These are phyloP conservation scores for Drosophila kikkawai DNA, from an alignment of 1,140 invertebrate genomes.

Conservation along the genomic window DNA sequence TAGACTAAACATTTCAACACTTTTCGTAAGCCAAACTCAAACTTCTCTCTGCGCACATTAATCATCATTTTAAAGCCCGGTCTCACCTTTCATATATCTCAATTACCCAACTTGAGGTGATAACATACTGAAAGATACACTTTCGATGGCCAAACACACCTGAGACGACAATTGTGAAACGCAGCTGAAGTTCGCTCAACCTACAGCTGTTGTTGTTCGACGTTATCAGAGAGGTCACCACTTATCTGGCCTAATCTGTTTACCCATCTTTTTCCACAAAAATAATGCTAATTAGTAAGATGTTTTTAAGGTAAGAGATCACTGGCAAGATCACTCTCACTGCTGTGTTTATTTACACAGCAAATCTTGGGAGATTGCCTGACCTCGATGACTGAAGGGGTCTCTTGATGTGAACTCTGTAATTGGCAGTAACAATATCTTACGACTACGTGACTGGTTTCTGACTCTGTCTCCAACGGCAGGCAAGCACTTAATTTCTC, in stretches of 20 bases:
- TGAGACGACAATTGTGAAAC: slow-evolving; percentile 2
- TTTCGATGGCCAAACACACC: slow-evolving; percentile 22
- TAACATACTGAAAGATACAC: slow-evolving; percentile 1
- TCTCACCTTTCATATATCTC: slow-evolving; percentile 12
- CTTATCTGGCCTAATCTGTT: slow-evolving; percentile 33
- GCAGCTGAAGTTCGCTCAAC: slow-evolving; percentile 2
- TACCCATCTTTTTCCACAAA: slow-evolving; percentile 20
- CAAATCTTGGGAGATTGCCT: slow-evolving; percentile 16
- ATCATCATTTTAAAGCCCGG: slow-evolving; percentile 18
- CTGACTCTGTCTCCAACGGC: not conserved
- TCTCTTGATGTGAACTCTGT: slow-evolving; percentile 21
- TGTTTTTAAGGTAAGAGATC: slow-evolving; percentile 10
- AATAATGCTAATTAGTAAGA: slow-evolving; percentile 16
- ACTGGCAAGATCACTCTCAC: slow-evolving; percentile 37
- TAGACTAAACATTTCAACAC: slow-evolving; percentile 12
- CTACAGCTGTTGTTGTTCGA: slow-evolving; percentile 14
- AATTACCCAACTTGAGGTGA: slow-evolving; percentile 30
- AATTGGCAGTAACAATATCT: slow-evolving; percentile 31
- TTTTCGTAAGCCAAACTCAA: slow-evolving; percentile 17
- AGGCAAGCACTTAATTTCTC: slow-evolving; percentile 19
- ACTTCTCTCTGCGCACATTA: slow-evolving; percentile 16
- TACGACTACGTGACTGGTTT: slow-evolving; percentile 52
- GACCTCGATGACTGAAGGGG: slow-evolving; percentile 31
- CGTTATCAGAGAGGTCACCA: slow-evolving; percentile 31
- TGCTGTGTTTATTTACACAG: slow-evolving; percentile 6